Evolutionary conservation across 2,888 invertebrate genomes (phyloP).

Genomic region (Furcula furcula): DNA sequence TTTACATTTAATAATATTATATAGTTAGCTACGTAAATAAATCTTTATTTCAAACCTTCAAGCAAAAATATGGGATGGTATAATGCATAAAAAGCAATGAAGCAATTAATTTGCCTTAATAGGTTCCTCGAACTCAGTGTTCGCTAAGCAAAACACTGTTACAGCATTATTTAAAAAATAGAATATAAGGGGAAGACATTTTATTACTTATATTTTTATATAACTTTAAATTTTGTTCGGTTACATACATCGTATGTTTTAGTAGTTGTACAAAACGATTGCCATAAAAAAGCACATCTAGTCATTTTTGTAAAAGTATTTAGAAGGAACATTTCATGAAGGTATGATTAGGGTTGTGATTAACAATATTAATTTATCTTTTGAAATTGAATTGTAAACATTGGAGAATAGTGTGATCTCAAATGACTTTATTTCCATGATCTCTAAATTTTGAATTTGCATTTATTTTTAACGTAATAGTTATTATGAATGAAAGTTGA

Average conservation of each 20-base stretch:
- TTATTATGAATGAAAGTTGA: conserved; percentile 40
- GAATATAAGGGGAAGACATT: conserved; percentile 34
- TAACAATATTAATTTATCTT: conserved; percentile 69
- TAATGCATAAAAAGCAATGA: too few species aligned
- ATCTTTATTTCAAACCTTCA: too few species aligned
- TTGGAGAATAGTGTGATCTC: conserved; percentile 68
- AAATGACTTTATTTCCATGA: conserved; percentile 63
- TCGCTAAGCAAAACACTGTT: conserved; percentile 19
- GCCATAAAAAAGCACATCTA: conserved; percentile 70
- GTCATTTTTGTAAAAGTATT: conserved; percentile 69
- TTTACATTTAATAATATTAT: too few species aligned
- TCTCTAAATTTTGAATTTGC: conserved; percentile 69
- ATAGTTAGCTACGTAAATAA: too few species aligned
- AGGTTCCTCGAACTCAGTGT: conserved; percentile 43
- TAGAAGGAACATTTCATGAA: conserved; percentile 49
- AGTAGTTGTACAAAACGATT: conserved; percentile 38
- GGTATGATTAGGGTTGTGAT: conserved; percentile 78
- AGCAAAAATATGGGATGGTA: too few species aligned
- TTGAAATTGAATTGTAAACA: conserved; percentile 50
- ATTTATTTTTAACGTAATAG: conserved; percentile 64
- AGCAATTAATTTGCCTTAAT: conserved; percentile 58
- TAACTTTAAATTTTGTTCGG: conserved; percentile 31
- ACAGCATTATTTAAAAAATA: conserved; percentile 32
- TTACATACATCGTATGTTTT: conserved; percentile 27
- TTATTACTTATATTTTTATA: conserved; percentile 39